Conservation (phyloP, 2,113 vertebrate species). For the Podocnemis expansa region DNA sequence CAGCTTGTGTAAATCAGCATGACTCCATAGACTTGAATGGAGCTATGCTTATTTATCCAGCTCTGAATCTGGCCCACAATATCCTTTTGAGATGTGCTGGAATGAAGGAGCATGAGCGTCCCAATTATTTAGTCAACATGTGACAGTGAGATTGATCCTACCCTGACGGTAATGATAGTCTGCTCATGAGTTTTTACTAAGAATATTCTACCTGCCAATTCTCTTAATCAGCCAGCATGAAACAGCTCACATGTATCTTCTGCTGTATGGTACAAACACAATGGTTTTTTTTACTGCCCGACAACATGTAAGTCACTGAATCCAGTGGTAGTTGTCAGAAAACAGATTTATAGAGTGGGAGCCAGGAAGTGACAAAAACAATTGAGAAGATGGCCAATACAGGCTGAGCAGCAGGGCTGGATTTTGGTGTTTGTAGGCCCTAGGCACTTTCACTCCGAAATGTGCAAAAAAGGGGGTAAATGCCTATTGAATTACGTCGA, state of each 20-base stretch:
- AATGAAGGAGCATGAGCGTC: neutral
- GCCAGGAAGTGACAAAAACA: neutral
- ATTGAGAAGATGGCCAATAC: neutral
- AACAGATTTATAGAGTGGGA: neutral
- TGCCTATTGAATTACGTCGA: too few species aligned
- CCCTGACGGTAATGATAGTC: neutral
- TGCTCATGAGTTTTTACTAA: neutral
- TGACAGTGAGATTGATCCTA: slow-evolving; percentile 19
- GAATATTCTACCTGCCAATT: neutral
- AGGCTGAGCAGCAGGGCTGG: neutral
- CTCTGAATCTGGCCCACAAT: neutral
- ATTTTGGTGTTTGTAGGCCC: too few species aligned
- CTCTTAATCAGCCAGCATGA: neutral
- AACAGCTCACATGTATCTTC: neutral
- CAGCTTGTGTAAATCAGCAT: neutral
- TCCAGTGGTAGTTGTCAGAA: neutral
- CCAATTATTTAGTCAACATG: neutral
- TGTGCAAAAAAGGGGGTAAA: neutral
- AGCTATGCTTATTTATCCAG: neutral
- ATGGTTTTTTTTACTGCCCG: neutral
- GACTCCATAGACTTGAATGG: neutral
- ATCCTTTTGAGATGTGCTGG: neutral
- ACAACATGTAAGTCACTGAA: neutral
- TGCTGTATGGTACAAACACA: neutral
- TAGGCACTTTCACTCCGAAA: too few species aligned